Base-by-base conservation (phyloP, 2,888 invertebrate species). In the Ditula angustiorana region DNA sequence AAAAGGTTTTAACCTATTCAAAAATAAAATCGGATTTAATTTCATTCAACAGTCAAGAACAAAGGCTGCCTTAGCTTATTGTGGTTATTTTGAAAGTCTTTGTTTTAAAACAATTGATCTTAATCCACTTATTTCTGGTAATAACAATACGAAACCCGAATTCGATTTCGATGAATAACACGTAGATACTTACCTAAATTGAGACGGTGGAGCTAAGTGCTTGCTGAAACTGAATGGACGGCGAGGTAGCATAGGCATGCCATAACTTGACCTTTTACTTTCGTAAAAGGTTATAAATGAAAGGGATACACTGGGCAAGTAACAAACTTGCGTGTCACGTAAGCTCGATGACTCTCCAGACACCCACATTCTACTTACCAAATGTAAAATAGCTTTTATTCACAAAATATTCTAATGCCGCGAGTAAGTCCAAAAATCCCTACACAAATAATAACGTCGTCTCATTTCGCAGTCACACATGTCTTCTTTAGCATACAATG, bases 261-360 rank as follows among this genome's bases (percentile, higher is more conserved):
- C 49, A 41, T 37, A 53, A 56, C 49, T 56, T 56, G 28, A 56
- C 47, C 56, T 62, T 62, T 61, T 37, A 28, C 47, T 56, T 61
- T 37, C 28, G 62, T 62, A 41, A 62, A 62, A 56, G 56, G 56
- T 56, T 55, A 47, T 30, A 56, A 56, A 62, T 56, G 37, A 56
- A 62, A 50, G n/a, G 37, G 30, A 56, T 23, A 49, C 49, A 28
- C 49, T 35, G 49, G 35, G 28, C 56, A 49, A 49, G 37, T 37
- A 57, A 49, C 49, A 56, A 62, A 56, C 47, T 49, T 62, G 49
- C 56, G 56, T 56, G 55, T 49, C 55, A 61, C 55, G 61, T 61
- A 49, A 35, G 28, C 55, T 58, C 23, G 33, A 58, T 47, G 35
- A 47, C 33, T 55, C 61, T 61, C 44, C 44, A 35, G 49, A 35